Evolutionary conservation across 30 jellyfish, hydroid and myxozoan genomes (phyloP), one percentile per base, ranked within the genome.

Genomic region (Cassiopea andromeda): DNA sequence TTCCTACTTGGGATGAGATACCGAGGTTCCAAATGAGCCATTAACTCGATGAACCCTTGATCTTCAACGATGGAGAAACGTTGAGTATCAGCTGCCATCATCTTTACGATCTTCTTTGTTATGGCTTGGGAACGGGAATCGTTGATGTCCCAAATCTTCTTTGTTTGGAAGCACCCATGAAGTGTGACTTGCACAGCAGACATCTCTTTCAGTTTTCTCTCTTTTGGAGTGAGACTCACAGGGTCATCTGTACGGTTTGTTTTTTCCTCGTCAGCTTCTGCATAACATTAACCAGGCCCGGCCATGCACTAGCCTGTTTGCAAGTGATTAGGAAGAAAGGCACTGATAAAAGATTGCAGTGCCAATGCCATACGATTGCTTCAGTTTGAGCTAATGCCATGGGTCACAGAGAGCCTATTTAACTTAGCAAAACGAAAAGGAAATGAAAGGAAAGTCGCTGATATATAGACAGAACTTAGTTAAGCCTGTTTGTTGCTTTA

Each of bases 31-130:
- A 83, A 69, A 83, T 83, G 94, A 49, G 88, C 92, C 0, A 91
- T 75, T 27, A 83, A 69, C 38, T 83, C 85, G 73, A 68, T 69
- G 75, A 89, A 90, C 14, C 97, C 93, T 69, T 78, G 87, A 75
- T 84, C 97, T 77, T 83, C 91, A 50, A 68, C 93, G 48, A 60
- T 84, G 2, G 84, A 68, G 57, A 91, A 83, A 0, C 94, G 94
- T 87, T 91, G 97, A 70, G 83, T 84, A 59, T 91, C 97, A 54
- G 76, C 27, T 45, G 90, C 94, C 85, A 48, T 83, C 94, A 91
- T 91, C 73, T 75, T 89, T 58, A 78, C 60, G 81, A 73, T 91
- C 80, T 78, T 50, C 59, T 48, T 77, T 1, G 91, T 17, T 59
- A 89, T 89, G 47, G 77, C 87, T 48, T 6, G 78, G 44, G 92